Evolutionary conservation across 2,797 vertebrate species (phyloP), one percentile per base, ranked within the genome.

Genomic region (Bryconaethiops microstoma): DNA sequence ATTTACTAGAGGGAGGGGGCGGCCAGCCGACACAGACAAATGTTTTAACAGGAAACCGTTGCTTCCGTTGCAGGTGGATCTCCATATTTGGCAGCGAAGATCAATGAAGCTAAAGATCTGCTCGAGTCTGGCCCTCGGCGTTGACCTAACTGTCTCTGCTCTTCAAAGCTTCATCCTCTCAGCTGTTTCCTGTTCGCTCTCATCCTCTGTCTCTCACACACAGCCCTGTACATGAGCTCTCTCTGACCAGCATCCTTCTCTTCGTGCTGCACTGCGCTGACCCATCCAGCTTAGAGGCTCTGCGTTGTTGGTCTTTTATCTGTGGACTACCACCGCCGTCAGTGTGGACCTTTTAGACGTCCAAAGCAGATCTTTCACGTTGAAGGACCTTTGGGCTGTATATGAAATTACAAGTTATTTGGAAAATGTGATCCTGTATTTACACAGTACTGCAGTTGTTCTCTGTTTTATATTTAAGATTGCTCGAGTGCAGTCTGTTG

Each of bases 81-180:
- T 62, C 95, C 96, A 0, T 98, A 96, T 89, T 90, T 99, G 55
- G 96, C 96, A 62, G 93, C 94, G 48, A 99, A 99, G 92, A 97
- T 98, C 92, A 98, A 97, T 52, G 96, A 98, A 92, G 97, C 96
- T 60, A 99, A 98, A 92, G 96, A 98, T 88, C 84, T 98, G 82
- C 70, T 98, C 81, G 96, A 97, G 88, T 95, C 96, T 78, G 92
- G 92, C 86, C 87, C 64, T 70, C 95, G 94, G 87, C 91, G 89
- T 1, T 97, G 91, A 96, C 89, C 83, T 52, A 45, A 68, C 76
- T 45, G 42, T 74, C 69, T 40, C 57, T 12, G 25, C 77, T 74
- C 55, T 75, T 76, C 74, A 57, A 75, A 40, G 45, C 77, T n/a
- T 25, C 67, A 35, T 74, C 76, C 72, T 23, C 79, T 82, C 77